Percentiles rank a stretch among this genome's conserved stretches.
Evolutionary conservation across 2,797 vertebrate species (phyloP).

Genomic region (Falco cherrug): DNA sequence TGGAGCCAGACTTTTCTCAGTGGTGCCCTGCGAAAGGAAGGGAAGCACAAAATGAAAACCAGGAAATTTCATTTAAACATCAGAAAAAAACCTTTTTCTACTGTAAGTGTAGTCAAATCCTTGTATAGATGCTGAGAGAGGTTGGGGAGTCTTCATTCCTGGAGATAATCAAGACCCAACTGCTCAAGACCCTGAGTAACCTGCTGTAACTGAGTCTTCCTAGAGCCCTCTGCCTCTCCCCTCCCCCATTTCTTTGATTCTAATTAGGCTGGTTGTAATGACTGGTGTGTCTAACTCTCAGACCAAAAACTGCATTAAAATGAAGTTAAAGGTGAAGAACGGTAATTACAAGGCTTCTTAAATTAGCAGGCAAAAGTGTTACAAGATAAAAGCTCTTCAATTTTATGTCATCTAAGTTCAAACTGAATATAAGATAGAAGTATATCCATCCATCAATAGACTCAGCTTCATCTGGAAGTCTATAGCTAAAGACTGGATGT

Average conservation of each 20-base stretch:
- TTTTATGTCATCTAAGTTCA: not conserved
- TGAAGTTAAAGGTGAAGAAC: not conserved
- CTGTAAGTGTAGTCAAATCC: fast-evolving
- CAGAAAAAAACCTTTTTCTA: not conserved
- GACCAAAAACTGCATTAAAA: not conserved
- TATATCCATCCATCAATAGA: not conserved
- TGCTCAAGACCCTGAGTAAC: not conserved
- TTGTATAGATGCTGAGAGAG: not conserved
- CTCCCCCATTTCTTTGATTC: not conserved
- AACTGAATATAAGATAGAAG: not conserved
- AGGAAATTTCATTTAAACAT: not conserved
- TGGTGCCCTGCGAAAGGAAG: not conserved
- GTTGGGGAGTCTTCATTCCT: not conserved
- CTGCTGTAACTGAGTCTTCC: not conserved
- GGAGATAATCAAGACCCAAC: not conserved
- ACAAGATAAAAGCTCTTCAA: not conserved
- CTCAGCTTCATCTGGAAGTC: not conserved
- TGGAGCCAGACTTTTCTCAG: not conserved
- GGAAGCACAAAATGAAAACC: not conserved
- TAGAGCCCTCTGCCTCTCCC: not conserved
- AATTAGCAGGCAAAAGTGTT: not conserved
- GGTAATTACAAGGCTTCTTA: not conserved
- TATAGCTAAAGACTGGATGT: not conserved
- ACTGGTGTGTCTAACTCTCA: not conserved
- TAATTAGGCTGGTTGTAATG: not conserved